phyloP scores from a whole-genome alignment of 2,113 vertebrate genomes.

The Python bivittatus region DNA sequence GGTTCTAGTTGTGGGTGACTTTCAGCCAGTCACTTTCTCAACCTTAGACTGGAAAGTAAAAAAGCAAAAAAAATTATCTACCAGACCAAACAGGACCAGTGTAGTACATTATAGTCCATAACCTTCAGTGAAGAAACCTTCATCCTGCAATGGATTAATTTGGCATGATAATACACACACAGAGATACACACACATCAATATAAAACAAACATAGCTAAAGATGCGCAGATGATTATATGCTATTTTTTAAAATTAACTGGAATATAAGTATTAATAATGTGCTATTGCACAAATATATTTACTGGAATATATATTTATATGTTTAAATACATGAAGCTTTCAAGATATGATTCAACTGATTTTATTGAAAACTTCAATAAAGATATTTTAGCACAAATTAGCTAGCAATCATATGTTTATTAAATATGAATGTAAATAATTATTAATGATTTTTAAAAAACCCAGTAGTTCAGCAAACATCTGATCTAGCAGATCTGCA shows the following conservation, averaged over 20 bases:
- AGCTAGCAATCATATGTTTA: not conserved
- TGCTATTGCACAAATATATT: not conserved
- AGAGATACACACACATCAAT: not conserved
- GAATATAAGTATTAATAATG: not conserved
- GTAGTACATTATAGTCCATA: not conserved
- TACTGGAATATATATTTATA: not conserved
- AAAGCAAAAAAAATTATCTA: not conserved
- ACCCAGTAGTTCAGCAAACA: not conserved
- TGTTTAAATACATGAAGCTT: not conserved
- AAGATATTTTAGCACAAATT: not conserved
- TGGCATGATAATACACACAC: not conserved
- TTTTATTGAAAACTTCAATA: not conserved
- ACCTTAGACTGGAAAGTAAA: not conserved
- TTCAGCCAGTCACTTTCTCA: no score
- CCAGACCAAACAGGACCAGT: not conserved
- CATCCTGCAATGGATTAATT: not conserved
- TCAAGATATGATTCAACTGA: not conserved
- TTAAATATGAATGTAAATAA: not conserved
- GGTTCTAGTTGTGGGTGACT: no score
- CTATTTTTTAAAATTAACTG: not conserved
- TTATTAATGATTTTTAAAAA: not conserved
- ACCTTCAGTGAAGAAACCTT: not conserved
- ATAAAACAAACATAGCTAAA: not conserved
- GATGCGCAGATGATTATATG: not conserved
- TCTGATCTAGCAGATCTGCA: not conserved